Conservation (phyloP, 2,888 invertebrate genomes). For the Pachycephus smyrnensis region DNA sequence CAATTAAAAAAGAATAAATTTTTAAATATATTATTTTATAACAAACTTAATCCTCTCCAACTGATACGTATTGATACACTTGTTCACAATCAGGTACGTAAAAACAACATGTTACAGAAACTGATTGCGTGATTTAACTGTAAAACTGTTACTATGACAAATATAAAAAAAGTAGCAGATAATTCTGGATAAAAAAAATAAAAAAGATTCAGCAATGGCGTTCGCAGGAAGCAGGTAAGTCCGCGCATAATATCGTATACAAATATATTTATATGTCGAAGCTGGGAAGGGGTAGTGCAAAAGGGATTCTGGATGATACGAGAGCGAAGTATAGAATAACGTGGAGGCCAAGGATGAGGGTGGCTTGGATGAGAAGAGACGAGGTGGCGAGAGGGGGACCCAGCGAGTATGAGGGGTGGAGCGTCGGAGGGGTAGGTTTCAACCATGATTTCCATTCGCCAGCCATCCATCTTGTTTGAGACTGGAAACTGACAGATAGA, state of each 20-base stretch:
- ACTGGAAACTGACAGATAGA: conserved; percentile 68
- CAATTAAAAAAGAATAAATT: background rate
- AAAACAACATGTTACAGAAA: background rate
- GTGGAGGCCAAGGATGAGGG: conserved; percentile 43
- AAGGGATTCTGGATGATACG: conserved; percentile 31
- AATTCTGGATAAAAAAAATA: background rate
- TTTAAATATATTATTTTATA: background rate
- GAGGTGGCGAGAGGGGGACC: conserved; percentile 28
- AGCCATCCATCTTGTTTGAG: conserved; percentile 76
- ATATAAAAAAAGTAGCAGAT: background rate
- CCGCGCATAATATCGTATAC: background rate
- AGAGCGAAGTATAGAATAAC: conserved; percentile 48
- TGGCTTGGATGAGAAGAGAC: conserved; percentile 38
- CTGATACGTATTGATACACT: background rate
- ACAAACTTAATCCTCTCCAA: background rate
- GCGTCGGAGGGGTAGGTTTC: conserved; percentile 56
- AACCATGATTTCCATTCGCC: conserved; percentile 74
- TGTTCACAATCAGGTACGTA: background rate
- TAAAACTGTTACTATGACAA: background rate
- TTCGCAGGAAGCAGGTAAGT: background rate
- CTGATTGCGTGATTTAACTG: background rate
- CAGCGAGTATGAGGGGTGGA: conserved; percentile 21
- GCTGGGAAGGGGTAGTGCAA: conserved; percentile 35
- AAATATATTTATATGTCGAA: conserved; percentile 43
- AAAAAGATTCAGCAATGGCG: background rate